phyloP scores from a whole-genome alignment of 53 echinoderm and acorn worm species.

The Luidia sarsii region DNA sequence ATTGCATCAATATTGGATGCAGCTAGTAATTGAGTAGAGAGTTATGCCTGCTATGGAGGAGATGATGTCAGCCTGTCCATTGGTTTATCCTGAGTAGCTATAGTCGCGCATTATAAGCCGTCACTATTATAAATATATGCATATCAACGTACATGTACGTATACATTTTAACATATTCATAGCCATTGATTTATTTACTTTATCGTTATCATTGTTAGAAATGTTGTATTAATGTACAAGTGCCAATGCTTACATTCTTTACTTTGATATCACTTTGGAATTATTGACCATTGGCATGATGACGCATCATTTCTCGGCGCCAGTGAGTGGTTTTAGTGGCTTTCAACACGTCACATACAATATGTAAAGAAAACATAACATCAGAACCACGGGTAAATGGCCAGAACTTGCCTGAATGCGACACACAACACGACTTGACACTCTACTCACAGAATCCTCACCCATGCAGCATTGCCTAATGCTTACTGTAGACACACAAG shows the following conservation, averaged over 20 bases:
- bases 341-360: conserved; percentile 27
- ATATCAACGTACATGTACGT: too few species aligned
- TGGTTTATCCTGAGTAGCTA: conserved; percentile 13
- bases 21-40: conserved; percentile 63
- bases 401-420: conserved; percentile 21
- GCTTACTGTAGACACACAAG: conserved; percentile 36
- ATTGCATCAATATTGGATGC: conserved; percentile 67
- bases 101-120: too few species aligned
- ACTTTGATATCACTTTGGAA: not conserved
- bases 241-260: conserved; percentile 17
- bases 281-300: conserved; percentile 48
- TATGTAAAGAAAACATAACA: conserved; percentile 40
- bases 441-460: conserved; percentile 24
- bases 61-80: conserved; percentile 48
- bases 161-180: too few species aligned
- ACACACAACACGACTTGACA: conserved; percentile 10
- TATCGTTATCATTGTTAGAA: conserved; percentile 42
- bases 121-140: too few species aligned
- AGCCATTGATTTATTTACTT: conserved; percentile 21
- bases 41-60: conserved; percentile 31
- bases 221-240: not conserved
- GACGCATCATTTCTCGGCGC: conserved; percentile 47
- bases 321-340: conserved; percentile 53
- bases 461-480: conserved; percentile 21
- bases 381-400: conserved; percentile 35